Conservation (phyloP, 1,140 invertebrate genomes). For the Drosophila guanche region DNA sequence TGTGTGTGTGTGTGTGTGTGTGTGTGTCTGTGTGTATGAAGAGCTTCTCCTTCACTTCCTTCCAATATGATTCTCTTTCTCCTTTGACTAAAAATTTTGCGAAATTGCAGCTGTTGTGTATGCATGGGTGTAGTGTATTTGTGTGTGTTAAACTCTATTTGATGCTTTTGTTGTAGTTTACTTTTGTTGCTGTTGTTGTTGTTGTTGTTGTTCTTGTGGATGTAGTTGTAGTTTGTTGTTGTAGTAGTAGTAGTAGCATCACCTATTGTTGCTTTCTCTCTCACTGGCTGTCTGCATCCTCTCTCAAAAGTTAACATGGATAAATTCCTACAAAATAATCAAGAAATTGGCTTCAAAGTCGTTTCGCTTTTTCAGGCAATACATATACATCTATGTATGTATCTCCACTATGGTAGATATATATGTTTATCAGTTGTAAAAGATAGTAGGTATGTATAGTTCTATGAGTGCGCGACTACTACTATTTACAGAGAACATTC, state of each 20-base stretch:
- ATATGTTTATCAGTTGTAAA: slow-evolving; percentile 11
- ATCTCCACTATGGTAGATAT: background rate
- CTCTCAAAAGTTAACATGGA: slow-evolving; percentile 82
- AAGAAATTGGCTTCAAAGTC: slow-evolving; percentile 40
- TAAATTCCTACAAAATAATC: slow-evolving; percentile 83
- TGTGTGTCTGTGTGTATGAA: slow-evolving; percentile 5
- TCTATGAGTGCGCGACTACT: slow-evolving; percentile 42
- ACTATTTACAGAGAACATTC: slow-evolving; percentile 55
- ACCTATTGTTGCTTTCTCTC: slow-evolving; percentile 27
- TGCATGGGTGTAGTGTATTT: slow-evolving; percentile 30
- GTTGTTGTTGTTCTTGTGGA: slow-evolving; percentile 48
- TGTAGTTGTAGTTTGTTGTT: slow-evolving; percentile 36
- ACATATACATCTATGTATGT: slow-evolving; percentile 9
- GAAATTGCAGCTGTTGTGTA: slow-evolving; percentile 38
- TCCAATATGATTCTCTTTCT: slow-evolving; percentile 34
- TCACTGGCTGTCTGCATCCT: slow-evolving; percentile 60
- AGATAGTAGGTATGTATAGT: slow-evolving; percentile 16
- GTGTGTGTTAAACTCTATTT: slow-evolving; percentile 64
- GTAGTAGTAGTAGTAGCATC: slow-evolving; percentile 56
- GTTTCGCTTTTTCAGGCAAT: background rate
- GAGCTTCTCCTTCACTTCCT: slow-evolving; percentile 32
- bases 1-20: slow-evolving; percentile 2
- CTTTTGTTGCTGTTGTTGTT: slow-evolving; percentile 45
- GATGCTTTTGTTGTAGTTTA: slow-evolving; percentile 58
- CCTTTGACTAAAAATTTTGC: slow-evolving; percentile 52